phyloP scores from a whole-genome alignment of 2,888 invertebrate species.

The Lymantria monacha region DNA sequence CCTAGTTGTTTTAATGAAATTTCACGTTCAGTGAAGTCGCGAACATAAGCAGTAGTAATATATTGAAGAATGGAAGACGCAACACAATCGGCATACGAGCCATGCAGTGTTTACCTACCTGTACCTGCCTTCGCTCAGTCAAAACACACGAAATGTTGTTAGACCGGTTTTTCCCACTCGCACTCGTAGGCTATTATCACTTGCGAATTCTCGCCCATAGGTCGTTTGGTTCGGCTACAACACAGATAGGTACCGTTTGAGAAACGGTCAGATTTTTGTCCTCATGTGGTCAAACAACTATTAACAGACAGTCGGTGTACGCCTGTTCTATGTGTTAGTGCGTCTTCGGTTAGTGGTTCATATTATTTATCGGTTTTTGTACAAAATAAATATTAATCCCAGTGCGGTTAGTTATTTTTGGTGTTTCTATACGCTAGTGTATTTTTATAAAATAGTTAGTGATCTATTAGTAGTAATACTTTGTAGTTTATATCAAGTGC shows the following conservation, averaged over 20 bases:
- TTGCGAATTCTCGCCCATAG: conserved; percentile 74
- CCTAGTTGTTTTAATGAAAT: too few relatives aligned
- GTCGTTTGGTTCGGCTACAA: conserved; percentile 62
- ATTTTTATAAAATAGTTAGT: too few relatives aligned
- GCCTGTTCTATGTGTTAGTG: not conserved
- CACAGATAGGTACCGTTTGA: conserved; percentile 52
- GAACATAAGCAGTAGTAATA: too few relatives aligned
- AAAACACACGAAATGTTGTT: conserved; percentile 61
- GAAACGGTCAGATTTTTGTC: conserved; percentile 55
- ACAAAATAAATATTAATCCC: too few relatives aligned
- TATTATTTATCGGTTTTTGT: not conserved
- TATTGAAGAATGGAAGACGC: too few relatives aligned
- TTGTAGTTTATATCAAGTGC: too few relatives aligned
- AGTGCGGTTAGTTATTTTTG: too few relatives aligned
- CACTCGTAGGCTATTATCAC: conserved; percentile 54
- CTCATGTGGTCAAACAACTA: conserved; percentile 35
- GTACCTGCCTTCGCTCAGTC: conserved; percentile 49
- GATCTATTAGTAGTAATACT: too few relatives aligned
- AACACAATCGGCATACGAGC: too few relatives aligned
- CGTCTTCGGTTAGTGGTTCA: not conserved
- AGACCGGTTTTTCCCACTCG: conserved; percentile 75
- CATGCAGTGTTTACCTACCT: conserved; percentile 28
- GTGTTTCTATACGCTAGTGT: too few relatives aligned
- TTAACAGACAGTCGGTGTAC: conserved; percentile 10
- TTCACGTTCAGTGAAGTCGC: too few relatives aligned